A percentile compares a stretch with the other conserved stretches of the same genome.
These are phyloP conservation scores for Ichneumoninae sp. DNA, from an alignment of 2,888 invertebrate species.

Conservation along the genomic window DNA sequence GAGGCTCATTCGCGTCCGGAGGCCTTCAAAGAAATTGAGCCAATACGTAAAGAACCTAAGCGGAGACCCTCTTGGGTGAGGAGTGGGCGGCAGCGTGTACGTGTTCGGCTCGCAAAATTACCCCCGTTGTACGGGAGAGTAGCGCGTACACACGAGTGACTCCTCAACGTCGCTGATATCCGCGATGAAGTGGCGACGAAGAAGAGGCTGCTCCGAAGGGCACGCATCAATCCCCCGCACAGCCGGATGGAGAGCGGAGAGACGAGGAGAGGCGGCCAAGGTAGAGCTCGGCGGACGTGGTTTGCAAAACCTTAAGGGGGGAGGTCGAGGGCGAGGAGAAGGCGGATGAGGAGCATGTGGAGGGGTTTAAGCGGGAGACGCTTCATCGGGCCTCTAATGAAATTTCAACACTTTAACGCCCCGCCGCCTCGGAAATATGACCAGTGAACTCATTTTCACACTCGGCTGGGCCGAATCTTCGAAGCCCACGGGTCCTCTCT, in stretches of 20 bases:
- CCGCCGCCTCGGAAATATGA: conserved; percentile 76
- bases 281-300: conserved; percentile 50
- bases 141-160: conserved; percentile 68
- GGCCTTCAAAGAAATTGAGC: conserved; percentile 61
- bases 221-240: conserved; percentile 76
- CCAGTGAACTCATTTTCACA: conserved; percentile 83
- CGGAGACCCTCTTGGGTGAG: conserved; percentile 40
- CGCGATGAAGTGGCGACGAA: conserved; percentile 52
- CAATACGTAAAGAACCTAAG: conserved; percentile 32
- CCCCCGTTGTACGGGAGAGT: conserved; percentile 49
- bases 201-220: conserved; percentile 74
- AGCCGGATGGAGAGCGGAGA: background rate
- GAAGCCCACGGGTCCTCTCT: conserved; percentile 67
- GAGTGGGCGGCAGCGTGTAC: background rate
- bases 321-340: background rate
- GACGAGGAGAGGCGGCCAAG: conserved; percentile 36
- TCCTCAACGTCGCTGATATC: conserved; percentile 51
- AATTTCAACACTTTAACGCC: conserved; percentile 81
- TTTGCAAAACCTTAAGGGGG: conserved; percentile 67
- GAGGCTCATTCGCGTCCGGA: conserved; percentile 44
- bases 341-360: background rate
- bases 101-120: conserved; percentile 58
- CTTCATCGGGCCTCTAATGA: conserved; percentile 71
- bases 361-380: conserved; percentile 63
- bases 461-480: conserved; percentile 76